phyloP scores from a whole-genome alignment of 2,888 invertebrate species.

The Pharmacophagus antenor region DNA sequence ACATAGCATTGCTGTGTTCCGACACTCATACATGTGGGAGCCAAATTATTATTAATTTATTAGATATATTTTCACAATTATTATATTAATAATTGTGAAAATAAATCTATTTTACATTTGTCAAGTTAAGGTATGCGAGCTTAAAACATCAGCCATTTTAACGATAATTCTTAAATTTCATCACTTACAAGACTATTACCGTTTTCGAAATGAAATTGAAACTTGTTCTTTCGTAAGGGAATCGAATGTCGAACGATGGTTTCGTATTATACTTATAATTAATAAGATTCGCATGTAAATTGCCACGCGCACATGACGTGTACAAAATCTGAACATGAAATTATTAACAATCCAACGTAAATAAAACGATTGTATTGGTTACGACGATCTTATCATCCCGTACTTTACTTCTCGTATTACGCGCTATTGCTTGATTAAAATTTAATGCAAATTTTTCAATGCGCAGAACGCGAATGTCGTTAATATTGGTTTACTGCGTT shows the following conservation, averaged over 20 bases:
- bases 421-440: slow-evolving; percentile 18
- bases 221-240: not conserved
- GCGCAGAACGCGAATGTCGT: slow-evolving; percentile 12
- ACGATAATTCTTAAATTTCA: too few species aligned
- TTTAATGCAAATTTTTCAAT: slow-evolving; percentile 24
- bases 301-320: not conserved
- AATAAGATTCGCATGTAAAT: not conserved
- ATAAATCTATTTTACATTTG: too few species aligned
- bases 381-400: not conserved
- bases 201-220: not conserved
- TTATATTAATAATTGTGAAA: too few species aligned
- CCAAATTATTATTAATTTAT: too few species aligned
- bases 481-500: slow-evolving; percentile 23
- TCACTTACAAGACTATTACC: too few species aligned
- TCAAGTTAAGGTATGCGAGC: too few species aligned
- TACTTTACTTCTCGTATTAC: slow-evolving; percentile 7
- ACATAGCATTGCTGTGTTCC: too few species aligned
- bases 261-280: not conserved
- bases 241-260: not conserved
- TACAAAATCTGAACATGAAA: not conserved
- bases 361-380: not conserved
- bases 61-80: too few species aligned
- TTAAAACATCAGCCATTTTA: too few species aligned
- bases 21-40: too few species aligned
- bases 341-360: not conserved